Base-by-base conservation (phyloP, 2,797 vertebrate genomes). In the Coreius guichenoti region DNA sequence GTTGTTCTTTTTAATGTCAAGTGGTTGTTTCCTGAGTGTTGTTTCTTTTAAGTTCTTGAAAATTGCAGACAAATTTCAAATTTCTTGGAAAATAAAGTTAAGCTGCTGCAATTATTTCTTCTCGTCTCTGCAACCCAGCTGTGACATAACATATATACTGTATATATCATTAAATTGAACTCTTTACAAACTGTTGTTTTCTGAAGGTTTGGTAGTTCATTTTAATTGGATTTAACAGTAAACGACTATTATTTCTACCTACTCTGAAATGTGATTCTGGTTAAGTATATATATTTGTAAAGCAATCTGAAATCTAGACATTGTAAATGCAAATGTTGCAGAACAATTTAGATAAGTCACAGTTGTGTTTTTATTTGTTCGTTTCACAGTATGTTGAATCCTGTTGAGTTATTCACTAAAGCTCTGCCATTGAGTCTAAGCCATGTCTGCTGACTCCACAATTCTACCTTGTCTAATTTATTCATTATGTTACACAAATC, bases 401-500 rank as follows among this genome's bases (percentile, higher is more conserved):
- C 49, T 70, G 29, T 77, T 58, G 45, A 73, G 76, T 31, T 72
- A 63, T 73, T 79, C 58, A 26, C 65, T 72, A 49, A 79, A 63
- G 75, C 68, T 51, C 47, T 26, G 8, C 68, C 36, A 72, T 31
- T 61, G 45, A 54, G 56, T 69, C 58, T 16, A 74, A 75, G 56
- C 21, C 68, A 68, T 80, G 76, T 75, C 75, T 87, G 76, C 76
- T 84, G 81, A 87, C 77, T 87, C 69, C 72, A 74, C 86, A 83
- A 54, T 72, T 80, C 54, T 23, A 23, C 49, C 16, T 68, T 43
- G 58, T 13, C 69, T 83, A 84, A 80, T 87, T 83, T 84, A 80
- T 80, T 80, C 82, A 56, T 77, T 84, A 76, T 84, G 33, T 69
- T 84, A 78, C 33, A 77, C 73, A 77, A 68, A 77, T 76, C 36